phyloP scores from a whole-genome alignment of 1,140 invertebrate species.

The Hesperophylax magnus region DNA sequence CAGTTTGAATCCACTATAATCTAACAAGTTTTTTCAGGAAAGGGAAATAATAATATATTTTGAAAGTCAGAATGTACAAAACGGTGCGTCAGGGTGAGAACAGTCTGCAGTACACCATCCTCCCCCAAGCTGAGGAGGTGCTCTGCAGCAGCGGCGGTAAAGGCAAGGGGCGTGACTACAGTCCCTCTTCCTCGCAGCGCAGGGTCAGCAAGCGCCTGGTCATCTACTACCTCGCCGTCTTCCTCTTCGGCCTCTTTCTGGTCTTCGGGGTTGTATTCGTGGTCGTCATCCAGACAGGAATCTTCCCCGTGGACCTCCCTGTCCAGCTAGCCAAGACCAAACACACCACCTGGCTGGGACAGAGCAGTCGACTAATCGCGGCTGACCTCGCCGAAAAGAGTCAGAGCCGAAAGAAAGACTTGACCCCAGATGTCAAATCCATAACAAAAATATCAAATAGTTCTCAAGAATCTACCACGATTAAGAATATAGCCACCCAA shows the following conservation, averaged over 20 bases:
- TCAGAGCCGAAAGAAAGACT: slow-evolving; percentile 48
- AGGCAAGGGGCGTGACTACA: slow-evolving; percentile 70
- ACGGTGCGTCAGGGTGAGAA: slow-evolving; percentile 81
- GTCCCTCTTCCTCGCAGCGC: slow-evolving; percentile 66
- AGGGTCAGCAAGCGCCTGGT: slow-evolving; percentile 34
- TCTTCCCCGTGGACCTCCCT: slow-evolving; percentile 43
- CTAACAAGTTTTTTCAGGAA: neutral
- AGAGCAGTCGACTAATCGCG: slow-evolving; percentile 14
- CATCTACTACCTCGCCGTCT: slow-evolving; percentile 46
- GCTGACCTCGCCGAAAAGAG: slow-evolving; percentile 41
- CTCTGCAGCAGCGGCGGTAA: slow-evolving; percentile 73
- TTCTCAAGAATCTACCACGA: slow-evolving; percentile 61
- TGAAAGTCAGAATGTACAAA: slow-evolving; percentile 75
- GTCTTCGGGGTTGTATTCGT: slow-evolving; percentile 35
- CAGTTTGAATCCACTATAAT: too few species aligned
- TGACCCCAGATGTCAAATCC: slow-evolving; percentile 42
- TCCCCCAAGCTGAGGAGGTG: slow-evolving; percentile 79
- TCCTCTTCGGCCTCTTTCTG: slow-evolving; percentile 46
- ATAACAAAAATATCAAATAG: slow-evolving; percentile 56
- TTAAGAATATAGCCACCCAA: too few species aligned
- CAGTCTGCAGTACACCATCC: slow-evolving; percentile 80
- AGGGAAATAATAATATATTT: slow-evolving; percentile 18
- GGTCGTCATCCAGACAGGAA: slow-evolving; percentile 41
- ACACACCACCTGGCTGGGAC: neutral
- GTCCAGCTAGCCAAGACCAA: slow-evolving; percentile 17